Evolutionary conservation across 2,113 vertebrate species (phyloP), one percentile per base, ranked within the genome.

Genomic region (Sus scrofa): DNA sequence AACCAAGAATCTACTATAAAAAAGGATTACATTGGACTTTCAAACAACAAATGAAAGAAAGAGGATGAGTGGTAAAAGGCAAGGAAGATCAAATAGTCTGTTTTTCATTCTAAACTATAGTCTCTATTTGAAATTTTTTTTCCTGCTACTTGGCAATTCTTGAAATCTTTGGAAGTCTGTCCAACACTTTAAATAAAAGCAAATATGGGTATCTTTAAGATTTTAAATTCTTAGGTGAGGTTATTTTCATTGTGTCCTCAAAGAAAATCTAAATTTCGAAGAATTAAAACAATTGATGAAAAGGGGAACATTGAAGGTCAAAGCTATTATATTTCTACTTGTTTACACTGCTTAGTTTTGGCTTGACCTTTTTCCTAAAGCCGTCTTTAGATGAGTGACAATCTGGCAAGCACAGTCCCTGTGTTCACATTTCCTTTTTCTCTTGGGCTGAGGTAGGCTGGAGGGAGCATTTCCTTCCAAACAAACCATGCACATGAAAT

Each of bases 1-100:
- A 95, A 86, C 65, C 30, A 93, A 75, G 79, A 91, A 82, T 70
- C 75, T 58, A 50, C 79, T 94, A 74, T 87, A 93, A 96, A 89
- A 71, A 73, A 81, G 62, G 67, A 89, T 93, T 93, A 73, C 30
- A 7, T 2, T 39, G 54, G 39, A 67, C 83, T 97, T 92, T 89
- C 67, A 93, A 93, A 77, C 67, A 91, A 84, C 44, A 90, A 96
- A 81, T 73, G 62, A 54, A 93, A 84, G 58, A 83, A 68, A 86
- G 37, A 92, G 44, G 67, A 62, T 58, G 70, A 24, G 54, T 68
- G 44, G 8, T 84, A 30, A 91, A 39, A 91, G 27, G 22, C 27
- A 27, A 65, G 18, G 44, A 60, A 93, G 65, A 88, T 90, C 89
- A 74, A 85, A 70, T 54, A 67, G 15, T 50, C 32, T 84, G 14